Conservation (phyloP, 1,140 invertebrate species). For the Pseudomyrmex dendroicus region DNA sequence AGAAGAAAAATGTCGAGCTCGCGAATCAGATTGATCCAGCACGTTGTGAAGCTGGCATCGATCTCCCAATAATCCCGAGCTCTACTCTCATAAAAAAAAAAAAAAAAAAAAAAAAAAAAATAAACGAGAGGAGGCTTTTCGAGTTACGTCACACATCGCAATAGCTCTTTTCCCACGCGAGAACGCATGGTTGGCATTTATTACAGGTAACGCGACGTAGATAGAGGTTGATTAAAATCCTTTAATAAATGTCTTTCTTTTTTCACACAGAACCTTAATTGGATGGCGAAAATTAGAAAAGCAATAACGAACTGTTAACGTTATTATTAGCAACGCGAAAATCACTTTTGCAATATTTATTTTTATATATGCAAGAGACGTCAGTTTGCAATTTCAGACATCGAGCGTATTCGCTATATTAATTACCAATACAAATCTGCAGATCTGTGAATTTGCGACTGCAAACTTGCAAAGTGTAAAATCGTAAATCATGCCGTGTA, state of each 20-base stretch:
- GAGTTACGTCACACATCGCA: not conserved
- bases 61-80: slow-evolving; percentile 26
- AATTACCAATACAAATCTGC: slow-evolving; percentile 34
- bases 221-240: too few relatives aligned
- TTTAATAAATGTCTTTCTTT: too few relatives aligned
- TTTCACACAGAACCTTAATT: too few relatives aligned
- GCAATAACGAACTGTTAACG: too few relatives aligned
- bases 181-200: slow-evolving; percentile 26
- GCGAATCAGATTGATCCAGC: slow-evolving; percentile 34
- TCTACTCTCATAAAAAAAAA: slow-evolving; percentile 7
- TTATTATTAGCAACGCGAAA: too few relatives aligned
- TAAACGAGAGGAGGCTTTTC: slow-evolving; percentile 19
- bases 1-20: slow-evolving; percentile 50
- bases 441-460: slow-evolving; percentile 44
- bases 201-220: not conserved
- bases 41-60: slow-evolving; percentile 27
- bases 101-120: slow-evolving; percentile 39
- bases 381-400: slow-evolving; percentile 20
- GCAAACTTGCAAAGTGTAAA: slow-evolving; percentile 8
- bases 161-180: slow-evolving; percentile 6
- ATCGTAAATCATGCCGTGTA: slow-evolving; percentile 32
- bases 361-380: not conserved
- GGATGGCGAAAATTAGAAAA: too few relatives aligned
- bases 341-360: not conserved
- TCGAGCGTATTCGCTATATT: slow-evolving; percentile 1